Evolutionary conservation across 92 coral and sea anemone species (phyloP), one percentile per base, ranked within the genome.

Genomic region (Phenganax marumi): DNA sequence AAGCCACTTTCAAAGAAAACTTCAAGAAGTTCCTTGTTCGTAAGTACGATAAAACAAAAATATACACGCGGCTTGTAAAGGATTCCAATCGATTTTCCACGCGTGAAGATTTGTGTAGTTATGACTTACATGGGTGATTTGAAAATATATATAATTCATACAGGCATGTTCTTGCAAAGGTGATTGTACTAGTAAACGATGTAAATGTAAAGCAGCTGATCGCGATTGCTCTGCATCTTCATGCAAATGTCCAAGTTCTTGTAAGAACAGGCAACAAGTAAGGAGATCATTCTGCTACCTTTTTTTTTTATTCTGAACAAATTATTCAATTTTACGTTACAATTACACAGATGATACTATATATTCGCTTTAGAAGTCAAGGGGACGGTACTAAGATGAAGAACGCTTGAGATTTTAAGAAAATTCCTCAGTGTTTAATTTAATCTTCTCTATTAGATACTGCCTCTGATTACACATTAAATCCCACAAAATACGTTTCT

Each of bases 141-240:
- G 43, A 33, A 33, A 33, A 33, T 49, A 12, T 68, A 43, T 46
- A 25, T 56, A 51, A 53, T 69, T 73, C 54, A 52, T 63, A 10
- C 80, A 91, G 97, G 86, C 82, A n/a, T 91, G 97, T 51, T 46
- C 25, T 16, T 91, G 97, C 70, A 81, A 79, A n/a, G 92, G 92
- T 6, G 85, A 87, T 61, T 91, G 97, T 63, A 86, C 77, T 2
- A 88, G 78, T n/a, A 88, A 72, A 22, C 65, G 64, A 11, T 91
- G 92, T 55, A 74, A 80, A 1, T 91, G 97, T 86, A 87, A 76
- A 51, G 76, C 79, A 19, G 83, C 49, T 17, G 47, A 60, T 8
- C 7, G 68, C 0, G 50, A 16, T 17, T 91, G 97, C 76, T 80
- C 81, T 0, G 75, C 52, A 0, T 73, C 77, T 0, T 89, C 92